A percentile compares a stretch with the other conserved stretches of the same genome.
phyloP scores from a whole-genome alignment of 2,113 vertebrate genomes.

The Gallinago paraguaiae region DNA sequence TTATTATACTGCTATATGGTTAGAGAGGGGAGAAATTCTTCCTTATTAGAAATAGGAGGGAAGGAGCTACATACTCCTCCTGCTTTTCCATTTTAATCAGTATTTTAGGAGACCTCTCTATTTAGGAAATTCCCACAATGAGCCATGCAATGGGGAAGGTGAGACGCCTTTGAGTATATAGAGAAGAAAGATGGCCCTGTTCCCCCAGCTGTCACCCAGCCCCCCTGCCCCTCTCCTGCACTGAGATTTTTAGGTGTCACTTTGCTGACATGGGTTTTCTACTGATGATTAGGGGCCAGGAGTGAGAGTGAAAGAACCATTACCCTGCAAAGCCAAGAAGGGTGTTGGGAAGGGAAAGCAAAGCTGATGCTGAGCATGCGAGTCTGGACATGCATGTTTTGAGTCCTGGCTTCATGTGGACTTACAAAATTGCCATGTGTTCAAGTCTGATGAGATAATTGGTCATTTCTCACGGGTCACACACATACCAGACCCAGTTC shows the following conservation, averaged over 20 bases:
- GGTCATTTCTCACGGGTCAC: not conserved
- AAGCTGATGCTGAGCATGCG: not conserved
- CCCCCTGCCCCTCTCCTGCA: not conserved
- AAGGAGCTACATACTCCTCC: not conserved
- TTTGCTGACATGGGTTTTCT: not conserved
- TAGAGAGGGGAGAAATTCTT: not conserved
- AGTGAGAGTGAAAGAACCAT: not conserved
- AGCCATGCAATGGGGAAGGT: not conserved
- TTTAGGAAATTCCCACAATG: not conserved
- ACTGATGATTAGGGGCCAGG: not conserved
- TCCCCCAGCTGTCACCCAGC: not conserved
- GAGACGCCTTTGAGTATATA: not conserved
- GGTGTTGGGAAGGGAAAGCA: not conserved
- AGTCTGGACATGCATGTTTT: not conserved
- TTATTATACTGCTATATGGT: not conserved
- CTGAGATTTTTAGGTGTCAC: not conserved
- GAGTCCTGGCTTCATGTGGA: not conserved
- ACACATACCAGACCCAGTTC: accelerated
- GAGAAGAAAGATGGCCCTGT: not conserved
- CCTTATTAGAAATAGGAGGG: not conserved
- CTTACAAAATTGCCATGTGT: not conserved
- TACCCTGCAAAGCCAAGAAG: not conserved
- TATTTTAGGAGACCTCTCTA: not conserved
- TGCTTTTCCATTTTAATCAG: not conserved
- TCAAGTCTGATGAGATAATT: not conserved